Evolutionary conservation across 2,888 invertebrate genomes (phyloP), one percentile per base, ranked within the genome.

Genomic region (Drosophila prolongata): DNA sequence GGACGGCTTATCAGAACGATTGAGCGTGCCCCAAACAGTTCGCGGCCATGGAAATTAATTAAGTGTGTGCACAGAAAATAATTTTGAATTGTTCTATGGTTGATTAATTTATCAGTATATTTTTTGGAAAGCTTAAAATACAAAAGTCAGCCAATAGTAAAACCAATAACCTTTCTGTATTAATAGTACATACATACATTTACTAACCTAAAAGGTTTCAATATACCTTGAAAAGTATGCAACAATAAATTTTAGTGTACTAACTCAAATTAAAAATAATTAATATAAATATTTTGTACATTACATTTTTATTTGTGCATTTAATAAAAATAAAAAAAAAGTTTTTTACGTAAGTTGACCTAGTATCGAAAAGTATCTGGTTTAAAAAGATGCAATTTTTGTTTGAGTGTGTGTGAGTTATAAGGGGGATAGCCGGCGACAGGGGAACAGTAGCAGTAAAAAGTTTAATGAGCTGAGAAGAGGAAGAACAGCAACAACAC

Each of bases 381-480:
- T 8, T 30, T 30, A 30, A 30, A 30, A 30, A 6, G 30, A 34
- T 3, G 6, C n/a, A 11, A 34, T 2, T 19, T 14, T 40, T 16
- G 16, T 53, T 53, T 8, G 8, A 35, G 34, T 47, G 46, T 19
- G 38, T 38, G 42, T 37, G 37, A 56, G 27, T 30, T 38, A 53
- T n/a, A 6, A 54, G 13, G 52, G 46, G 47, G 16, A 50, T 43
- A 52, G 44, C 13, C 55, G 37, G 30, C 30, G 61, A 49, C 47
- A 34, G 61, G 42, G 62, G 75, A 79, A 88, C 84, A 71, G 89
- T 80, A 87, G 89, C 84, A 78, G 87, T 83, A 76, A 87, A 83
- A 82, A 87, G 59, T 79, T 74, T 79, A 79, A 82, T 65, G 77
- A 72, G 73, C 77, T 62, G 64, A 42, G 43, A 59, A 56, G 57